Evolutionary conservation across 2,888 invertebrate genomes (phyloP).

Genomic region (Horisme vitalbata): DNA sequence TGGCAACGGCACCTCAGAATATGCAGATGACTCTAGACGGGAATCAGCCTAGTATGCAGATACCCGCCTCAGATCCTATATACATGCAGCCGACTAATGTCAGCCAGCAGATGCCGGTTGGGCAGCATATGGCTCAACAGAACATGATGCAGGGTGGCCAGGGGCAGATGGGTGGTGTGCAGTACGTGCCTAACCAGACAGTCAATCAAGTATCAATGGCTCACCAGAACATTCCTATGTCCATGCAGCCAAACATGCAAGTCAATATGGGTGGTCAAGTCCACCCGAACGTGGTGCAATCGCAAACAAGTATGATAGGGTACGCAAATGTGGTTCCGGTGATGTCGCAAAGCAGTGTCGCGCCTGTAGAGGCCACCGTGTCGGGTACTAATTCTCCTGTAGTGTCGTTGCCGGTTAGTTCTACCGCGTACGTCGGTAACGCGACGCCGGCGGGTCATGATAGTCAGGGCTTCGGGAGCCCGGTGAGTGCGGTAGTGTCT

Average conservation of each 20-base stretch:
- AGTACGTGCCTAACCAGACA: constrained; percentile 69
- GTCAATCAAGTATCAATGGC: constrained; percentile 69
- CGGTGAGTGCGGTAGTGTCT: constrained; percentile 75
- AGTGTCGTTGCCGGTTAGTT: constrained; percentile 75
- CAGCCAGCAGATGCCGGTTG: constrained; percentile 69
- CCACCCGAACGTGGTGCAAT: constrained; percentile 75
- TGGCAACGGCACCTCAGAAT: constrained; percentile 78
- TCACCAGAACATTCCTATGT: constrained; percentile 80
- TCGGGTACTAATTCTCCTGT: constrained; percentile 80
- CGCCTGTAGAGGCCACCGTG: constrained; percentile 70
- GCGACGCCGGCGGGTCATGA: constrained; percentile 66
- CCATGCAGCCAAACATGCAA: constrained; percentile 76
- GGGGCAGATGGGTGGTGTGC: constrained; percentile 69
- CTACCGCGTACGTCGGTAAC: constrained; percentile 64
- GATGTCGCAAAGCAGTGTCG: constrained; percentile 79
- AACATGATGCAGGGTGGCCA: constrained; percentile 73
- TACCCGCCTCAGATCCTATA: constrained; percentile 79
- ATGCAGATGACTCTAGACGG: constrained; percentile 81
- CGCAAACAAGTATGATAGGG: constrained; percentile 76
- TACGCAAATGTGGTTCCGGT: constrained; percentile 75
- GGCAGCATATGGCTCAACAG: constrained; percentile 74
- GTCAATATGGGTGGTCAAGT: constrained; percentile 73
- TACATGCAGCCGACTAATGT: constrained; percentile 75
- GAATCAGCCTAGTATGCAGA: constrained; percentile 81
- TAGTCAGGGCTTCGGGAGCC: constrained; percentile 78